Evolutionary conservation across 2,797 vertebrate species (phyloP).

Genomic region (Poecile montanus): DNA sequence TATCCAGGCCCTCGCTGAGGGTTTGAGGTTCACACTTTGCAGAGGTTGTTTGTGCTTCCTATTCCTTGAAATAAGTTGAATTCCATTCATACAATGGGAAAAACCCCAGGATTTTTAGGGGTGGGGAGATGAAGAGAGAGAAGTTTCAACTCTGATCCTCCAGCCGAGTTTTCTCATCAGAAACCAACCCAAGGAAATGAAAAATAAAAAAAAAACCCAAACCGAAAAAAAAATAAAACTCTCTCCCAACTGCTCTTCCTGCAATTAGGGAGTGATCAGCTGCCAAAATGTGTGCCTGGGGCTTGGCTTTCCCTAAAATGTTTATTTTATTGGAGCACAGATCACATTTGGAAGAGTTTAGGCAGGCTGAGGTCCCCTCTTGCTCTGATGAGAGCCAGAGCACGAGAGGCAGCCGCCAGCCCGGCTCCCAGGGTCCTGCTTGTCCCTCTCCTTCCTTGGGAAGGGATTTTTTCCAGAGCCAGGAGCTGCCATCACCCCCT

Average conservation of each 20-base stretch:
- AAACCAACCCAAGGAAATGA: not conserved
- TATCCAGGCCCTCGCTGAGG: not conserved
- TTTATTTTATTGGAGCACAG: slow-evolving; percentile 51
- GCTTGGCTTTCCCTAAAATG: slow-evolving; percentile 45
- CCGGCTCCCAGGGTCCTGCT: not conserved
- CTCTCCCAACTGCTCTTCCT: slow-evolving; percentile 30
- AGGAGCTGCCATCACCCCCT: not conserved
- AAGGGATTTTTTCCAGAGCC: not conserved
- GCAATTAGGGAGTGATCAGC: slow-evolving; percentile 43
- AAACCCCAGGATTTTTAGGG: not conserved
- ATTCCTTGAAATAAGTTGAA: not conserved
- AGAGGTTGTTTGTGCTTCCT: not conserved
- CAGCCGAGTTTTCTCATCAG: slow-evolving; percentile 51
- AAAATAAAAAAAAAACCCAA: too few species aligned
- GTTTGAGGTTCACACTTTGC: not conserved
- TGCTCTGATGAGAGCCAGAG: slow-evolving; percentile 16
- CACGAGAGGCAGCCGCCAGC: not conserved
- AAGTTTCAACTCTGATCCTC: not conserved
- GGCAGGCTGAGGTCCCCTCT: slow-evolving; percentile 9
- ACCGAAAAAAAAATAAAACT: not conserved
- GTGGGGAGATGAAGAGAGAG: not conserved
- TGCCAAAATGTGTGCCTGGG: slow-evolving; percentile 52
- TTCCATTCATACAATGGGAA: not conserved
- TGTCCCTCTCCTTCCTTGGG: not conserved
- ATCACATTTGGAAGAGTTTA: slow-evolving; percentile 56